Evolutionary conservation across 2,888 invertebrate genomes (phyloP), one percentile per base, ranked within the genome.

Genomic region (Patella ulyssiponensis): DNA sequence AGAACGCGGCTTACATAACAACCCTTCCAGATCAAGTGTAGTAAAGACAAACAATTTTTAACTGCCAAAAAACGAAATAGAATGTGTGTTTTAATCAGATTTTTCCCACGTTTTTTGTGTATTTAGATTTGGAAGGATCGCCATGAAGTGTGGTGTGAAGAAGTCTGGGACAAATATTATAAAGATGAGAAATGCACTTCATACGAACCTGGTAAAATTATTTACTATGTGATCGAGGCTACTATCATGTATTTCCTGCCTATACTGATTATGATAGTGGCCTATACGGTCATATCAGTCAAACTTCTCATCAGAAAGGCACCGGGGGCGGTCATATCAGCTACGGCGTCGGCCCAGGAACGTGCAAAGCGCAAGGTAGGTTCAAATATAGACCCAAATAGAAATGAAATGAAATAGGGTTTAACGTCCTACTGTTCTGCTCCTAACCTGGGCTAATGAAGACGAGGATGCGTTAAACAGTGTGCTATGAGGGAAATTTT

Each of bases 241-340:
- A 79, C 86, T 5, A 83, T 89, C n/a, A 85, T 89, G 85, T 90
- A 87, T 81, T 84, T 89, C 71, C 78, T 88, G 15, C 89, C 90
- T 0, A 81, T 90, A 17, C 20, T 84, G 15, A 77, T 89, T n/a
- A 89, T 89, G 88, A 76, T 86, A 3, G 76, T 78, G 5, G 84
- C 88, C 0, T 90, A 90, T 80, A 75, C 80, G 54, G 64, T 89
- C 69, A 88, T 89, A 69, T 74, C 82, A 14, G 56, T 85, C 33
- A 87, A 83, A 69, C 79, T 89, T 52, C 11, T 86, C 17, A 76
- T 76, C 9, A 80, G 86, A 17, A 85, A 83, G 74, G 77, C 80
- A 3, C 87, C 88, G 0, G 88, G 89, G 0, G 76, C 82, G 2
- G 56, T 79, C 1, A 74, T 84, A 14, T 77, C 64, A 70, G 75